Conservation (phyloP, 2,113 vertebrate species). For the Merops nubicus region DNA sequence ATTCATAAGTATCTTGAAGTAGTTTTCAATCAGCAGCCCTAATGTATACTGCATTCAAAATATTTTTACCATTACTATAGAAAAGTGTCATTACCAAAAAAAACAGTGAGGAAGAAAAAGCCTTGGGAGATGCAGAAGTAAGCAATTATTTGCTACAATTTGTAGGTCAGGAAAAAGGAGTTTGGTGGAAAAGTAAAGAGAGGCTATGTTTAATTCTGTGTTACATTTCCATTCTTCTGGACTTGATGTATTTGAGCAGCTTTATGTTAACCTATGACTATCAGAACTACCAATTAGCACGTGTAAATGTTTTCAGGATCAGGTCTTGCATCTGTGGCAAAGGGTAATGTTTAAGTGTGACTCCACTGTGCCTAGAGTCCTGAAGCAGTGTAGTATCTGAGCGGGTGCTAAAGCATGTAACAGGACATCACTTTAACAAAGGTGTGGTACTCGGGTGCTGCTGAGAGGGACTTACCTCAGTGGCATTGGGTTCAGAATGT, state of each 20-base stretch:
- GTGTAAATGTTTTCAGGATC: neutral
- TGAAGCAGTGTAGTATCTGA: neutral
- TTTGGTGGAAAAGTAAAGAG: neutral
- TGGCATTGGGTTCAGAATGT: neutral
- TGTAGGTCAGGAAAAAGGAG: neutral
- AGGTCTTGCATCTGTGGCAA: neutral
- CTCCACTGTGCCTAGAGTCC: neutral
- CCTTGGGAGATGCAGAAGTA: neutral
- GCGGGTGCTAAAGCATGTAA: neutral
- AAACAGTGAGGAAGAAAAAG: neutral
- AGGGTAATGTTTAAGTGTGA: neutral
- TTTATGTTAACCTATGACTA: neutral
- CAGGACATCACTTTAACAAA: neutral
- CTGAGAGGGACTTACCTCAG: neutral
- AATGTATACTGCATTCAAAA: neutral
- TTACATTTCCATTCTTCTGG: neutral
- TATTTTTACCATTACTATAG: neutral
- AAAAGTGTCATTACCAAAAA: neutral
- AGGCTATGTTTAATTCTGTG: neutral
- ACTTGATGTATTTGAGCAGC: neutral
- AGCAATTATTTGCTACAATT: neutral
- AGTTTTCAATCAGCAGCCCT: neutral
- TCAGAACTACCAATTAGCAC: neutral
- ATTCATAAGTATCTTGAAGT: neutral
- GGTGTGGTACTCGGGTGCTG: neutral